These are phyloP conservation scores for Melipona quadrifasciata DNA, from an alignment of 1,140 invertebrate species.

Conservation along the genomic window DNA sequence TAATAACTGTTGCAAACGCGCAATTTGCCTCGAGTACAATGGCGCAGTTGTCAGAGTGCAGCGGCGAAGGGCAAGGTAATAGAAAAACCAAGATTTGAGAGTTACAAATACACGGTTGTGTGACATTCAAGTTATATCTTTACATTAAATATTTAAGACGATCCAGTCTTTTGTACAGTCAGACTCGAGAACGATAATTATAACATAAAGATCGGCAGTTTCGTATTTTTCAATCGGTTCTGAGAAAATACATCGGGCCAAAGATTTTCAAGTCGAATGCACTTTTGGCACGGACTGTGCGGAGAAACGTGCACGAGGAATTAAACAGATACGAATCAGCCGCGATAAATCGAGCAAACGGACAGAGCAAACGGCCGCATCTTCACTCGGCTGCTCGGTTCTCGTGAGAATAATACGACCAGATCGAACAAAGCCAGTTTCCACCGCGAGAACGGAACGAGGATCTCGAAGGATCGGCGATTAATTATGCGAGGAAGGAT, in stretches of 20 bases:
- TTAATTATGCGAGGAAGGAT: slow-evolving; percentile 58
- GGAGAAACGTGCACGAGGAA: not conserved
- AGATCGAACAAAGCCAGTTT: not conserved
- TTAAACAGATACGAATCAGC: not conserved
- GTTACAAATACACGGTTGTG: not conserved
- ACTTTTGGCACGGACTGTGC: not conserved
- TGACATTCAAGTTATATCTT: not conserved
- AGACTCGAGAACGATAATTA: not conserved
- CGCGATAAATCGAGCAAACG: not conserved
- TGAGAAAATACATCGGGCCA: not conserved
- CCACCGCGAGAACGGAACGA: not conserved
- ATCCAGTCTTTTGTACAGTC: not conserved
- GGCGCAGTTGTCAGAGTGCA: not conserved
- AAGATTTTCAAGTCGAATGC: too few relatives aligned
- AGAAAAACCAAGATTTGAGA: not conserved
- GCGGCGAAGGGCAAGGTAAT: not conserved
- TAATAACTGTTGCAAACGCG: not conserved
- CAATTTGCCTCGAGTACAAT: not conserved
- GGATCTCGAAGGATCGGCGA: slow-evolving; percentile 23
- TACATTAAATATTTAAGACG: not conserved
- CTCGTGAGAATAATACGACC: not conserved
- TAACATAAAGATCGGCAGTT: not conserved
- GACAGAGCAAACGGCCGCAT: not conserved
- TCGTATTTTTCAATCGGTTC: not conserved
- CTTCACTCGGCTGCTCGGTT: too few relatives aligned